Evolutionary conservation across 2,797 vertebrate species (phyloP).

Genomic region (Acomys russatus): DNA sequence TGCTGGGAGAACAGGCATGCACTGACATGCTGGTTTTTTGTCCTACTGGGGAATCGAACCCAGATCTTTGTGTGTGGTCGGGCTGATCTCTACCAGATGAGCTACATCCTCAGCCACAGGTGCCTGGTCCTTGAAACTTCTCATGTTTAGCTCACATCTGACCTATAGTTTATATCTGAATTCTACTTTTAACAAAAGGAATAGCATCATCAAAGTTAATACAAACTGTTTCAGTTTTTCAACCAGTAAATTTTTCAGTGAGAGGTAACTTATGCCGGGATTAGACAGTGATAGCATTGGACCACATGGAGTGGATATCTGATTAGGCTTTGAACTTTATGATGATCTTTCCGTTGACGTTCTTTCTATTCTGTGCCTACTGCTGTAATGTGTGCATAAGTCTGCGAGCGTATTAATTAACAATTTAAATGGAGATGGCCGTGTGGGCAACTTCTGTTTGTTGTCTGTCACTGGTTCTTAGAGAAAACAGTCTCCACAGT

Average conservation of each 20-base stretch:
- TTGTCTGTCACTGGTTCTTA: background rate
- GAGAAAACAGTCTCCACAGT: background rate
- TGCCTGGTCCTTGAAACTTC: background rate
- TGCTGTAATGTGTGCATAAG: background rate
- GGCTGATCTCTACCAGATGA: background rate
- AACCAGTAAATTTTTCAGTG: constrained; percentile 79
- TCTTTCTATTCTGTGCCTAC: background rate
- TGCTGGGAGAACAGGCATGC: background rate
- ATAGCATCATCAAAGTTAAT: constrained; percentile 50
- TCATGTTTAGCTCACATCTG: background rate
- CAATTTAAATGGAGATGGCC: background rate
- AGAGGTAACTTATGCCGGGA: constrained; percentile 80
- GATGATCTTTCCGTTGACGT: background rate
- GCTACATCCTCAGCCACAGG: background rate
- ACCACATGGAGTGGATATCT: background rate
- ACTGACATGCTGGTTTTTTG: background rate
- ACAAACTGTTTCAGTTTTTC: constrained; percentile 81
- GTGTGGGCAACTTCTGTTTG: background rate
- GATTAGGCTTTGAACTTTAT: background rate
- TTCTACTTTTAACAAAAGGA: constrained; percentile 81
- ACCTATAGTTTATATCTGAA: constrained; percentile 53
- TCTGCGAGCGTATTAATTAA: background rate
- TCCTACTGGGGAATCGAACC: background rate
- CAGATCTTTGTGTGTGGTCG: background rate
- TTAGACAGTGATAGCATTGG: background rate